phyloP scores from a whole-genome alignment of 2,113 vertebrate genomes.

The Albula goreensis region DNA sequence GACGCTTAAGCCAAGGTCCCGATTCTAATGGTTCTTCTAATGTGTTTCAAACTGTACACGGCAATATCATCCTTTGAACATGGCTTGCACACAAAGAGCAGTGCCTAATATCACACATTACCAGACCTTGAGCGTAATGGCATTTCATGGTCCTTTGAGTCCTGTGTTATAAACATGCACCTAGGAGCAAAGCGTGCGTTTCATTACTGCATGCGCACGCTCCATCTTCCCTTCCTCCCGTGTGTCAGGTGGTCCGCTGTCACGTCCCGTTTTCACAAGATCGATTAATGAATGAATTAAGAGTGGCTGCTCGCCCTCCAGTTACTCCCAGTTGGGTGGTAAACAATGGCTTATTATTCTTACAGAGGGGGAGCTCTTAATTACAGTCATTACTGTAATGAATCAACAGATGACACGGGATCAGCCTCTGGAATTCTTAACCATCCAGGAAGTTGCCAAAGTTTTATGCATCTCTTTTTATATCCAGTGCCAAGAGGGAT shows the following conservation, averaged over 20 bases:
- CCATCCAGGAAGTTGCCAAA: not conserved
- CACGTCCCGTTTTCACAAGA: not conserved
- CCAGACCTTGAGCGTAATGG: not conserved
- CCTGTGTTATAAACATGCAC: not conserved
- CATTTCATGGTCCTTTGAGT: no score
- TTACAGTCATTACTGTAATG: slow-evolving; percentile 26
- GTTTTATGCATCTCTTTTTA: not conserved
- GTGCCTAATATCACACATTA: not conserved
- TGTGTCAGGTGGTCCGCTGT: not conserved
- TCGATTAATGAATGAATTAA: not conserved
- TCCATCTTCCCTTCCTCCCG: not conserved
- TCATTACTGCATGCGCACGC: not conserved
- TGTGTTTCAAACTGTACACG: not conserved
- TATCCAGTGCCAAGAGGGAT: not conserved
- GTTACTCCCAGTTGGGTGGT: slow-evolving; percentile 6
- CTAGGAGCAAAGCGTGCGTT: not conserved
- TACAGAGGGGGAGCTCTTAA: slow-evolving; percentile 18
- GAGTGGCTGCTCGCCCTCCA: not conserved
- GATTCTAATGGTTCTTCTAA: not conserved
- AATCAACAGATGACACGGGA: slow-evolving; percentile 20
- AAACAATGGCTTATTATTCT: slow-evolving; percentile 17
- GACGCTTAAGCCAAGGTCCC: not conserved
- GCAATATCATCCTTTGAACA: not conserved
- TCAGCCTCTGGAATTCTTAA: slow-evolving; percentile 4
- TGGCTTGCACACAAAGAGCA: not conserved